Base-by-base conservation (phyloP, 1,140 invertebrate species). In the Orchestia grillus region DNA sequence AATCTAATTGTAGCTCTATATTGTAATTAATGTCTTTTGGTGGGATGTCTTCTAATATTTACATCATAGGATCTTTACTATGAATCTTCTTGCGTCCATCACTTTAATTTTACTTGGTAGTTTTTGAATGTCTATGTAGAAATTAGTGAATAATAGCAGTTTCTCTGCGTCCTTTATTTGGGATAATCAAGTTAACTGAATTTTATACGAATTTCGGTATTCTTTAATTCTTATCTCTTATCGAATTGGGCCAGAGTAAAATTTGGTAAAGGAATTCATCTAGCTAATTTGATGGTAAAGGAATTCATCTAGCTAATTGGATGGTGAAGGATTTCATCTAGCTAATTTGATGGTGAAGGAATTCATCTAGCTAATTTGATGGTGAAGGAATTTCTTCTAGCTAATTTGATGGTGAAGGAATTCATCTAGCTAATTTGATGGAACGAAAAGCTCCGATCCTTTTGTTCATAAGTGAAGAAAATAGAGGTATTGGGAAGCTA, bases 81-180 rank as follows among this genome's bases (percentile, higher is more conserved):
- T 77, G 62, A 77, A 77, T 77, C 62, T 77, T 77, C 62, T 77
- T 77, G 62, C 62, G 62, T 77, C 62, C 62, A 77, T 77, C 62
- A 77, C 62, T 77, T 15, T 36, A 77, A 77, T 77, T 77, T 77
- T 77, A 77, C 62, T 15, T 77, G 62, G 11, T 77, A 77, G 62
- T 77, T 77, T 77, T 36, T 15, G 36, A 77, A 36, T 77, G 28
- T 77, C 11, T 77, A 36, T 77, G 11, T 23, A 23, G 62, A 36
- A 77, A 36, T 36, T 77, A 77, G 28, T 15, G 36, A 77, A 77
- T 77, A 77, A 77, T 77, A 28, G 36, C 62, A 77, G 11, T 28
- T 77, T 77, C 62, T 77, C 62, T 8, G 28, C 15, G 62, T 77
- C 62, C 62, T 8, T 36, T 77, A 36, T 36, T 53, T 36, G 62